A percentile compares a stretch with the other conserved stretches of the same genome.
Evolutionary conservation across 2,888 invertebrate species (phyloP).

Genomic region (Lutraria lutraria): DNA sequence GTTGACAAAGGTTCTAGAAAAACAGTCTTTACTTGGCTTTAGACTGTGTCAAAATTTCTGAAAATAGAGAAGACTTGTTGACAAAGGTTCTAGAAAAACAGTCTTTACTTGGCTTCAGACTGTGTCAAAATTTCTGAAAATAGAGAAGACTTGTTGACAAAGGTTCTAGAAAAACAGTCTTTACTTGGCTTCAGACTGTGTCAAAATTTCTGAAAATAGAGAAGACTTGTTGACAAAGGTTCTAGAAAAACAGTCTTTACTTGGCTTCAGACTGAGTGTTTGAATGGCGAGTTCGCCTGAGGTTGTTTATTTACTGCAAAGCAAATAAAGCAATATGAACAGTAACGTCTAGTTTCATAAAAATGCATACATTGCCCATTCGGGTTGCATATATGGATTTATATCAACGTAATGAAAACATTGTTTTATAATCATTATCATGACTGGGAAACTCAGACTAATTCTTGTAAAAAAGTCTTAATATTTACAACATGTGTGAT

Average conservation of each 20-base stretch:
- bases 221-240: not conserved
- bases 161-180: not conserved
- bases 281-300: not conserved
- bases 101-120: not conserved
- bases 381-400: not conserved
- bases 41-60: constrained; percentile 49
- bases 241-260: not conserved
- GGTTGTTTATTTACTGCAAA: too few species aligned
- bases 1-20: not conserved
- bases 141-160: not conserved
- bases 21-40: too few species aligned
- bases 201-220: not conserved
- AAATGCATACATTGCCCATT: too few species aligned
- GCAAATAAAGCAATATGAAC: too few species aligned
- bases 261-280: too few species aligned
- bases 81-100: not conserved
- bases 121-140: not conserved
- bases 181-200: not conserved
- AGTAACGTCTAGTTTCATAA: too few species aligned
- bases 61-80: constrained; percentile 1
- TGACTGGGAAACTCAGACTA: not conserved
- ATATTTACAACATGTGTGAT: not conserved
- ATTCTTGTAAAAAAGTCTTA: not conserved
- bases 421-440: not conserved
- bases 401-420: not conserved